Conservation (phyloP, 2,888 invertebrate genomes). For the Heliconius aoede region DNA sequence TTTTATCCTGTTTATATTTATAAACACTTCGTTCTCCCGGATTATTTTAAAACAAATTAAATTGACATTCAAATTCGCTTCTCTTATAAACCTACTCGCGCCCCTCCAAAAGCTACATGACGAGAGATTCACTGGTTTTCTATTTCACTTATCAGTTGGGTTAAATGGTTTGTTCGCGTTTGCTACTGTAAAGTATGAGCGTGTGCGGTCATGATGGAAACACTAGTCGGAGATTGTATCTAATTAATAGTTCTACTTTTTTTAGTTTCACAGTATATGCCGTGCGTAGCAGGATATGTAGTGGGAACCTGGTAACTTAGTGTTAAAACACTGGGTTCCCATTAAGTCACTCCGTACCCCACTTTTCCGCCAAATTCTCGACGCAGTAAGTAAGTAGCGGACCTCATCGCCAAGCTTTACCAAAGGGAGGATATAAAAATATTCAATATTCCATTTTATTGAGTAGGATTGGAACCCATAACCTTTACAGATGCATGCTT, state of each 20-base stretch:
- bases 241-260: neutral
- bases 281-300: neutral
- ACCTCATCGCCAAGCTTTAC: no score
- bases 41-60: neutral
- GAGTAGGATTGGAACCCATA: no score
- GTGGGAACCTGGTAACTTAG: neutral
- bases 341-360: no score
- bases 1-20: no score
- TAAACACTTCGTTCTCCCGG: no score
- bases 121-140: constrained; percentile 52
- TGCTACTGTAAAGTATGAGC: neutral
- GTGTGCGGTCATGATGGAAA: neutral
- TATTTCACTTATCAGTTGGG: constrained; percentile 53
- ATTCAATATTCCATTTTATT: no score
- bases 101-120: constrained; percentile 29
- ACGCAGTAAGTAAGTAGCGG: no score
- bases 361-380: no score
- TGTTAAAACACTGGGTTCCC: neutral
- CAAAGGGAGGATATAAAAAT: no score
- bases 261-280: neutral
- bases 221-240: neutral
- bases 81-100: constrained; percentile 16
- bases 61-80: constrained; percentile 35
- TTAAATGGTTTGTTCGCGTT: constrained; percentile 51
- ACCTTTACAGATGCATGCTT: no score